Percentiles rank a stretch among this genome's conserved stretches.
Conservation (phyloP, 2,797 vertebrate genomes). For the Aselliscus stoliczkanus region DNA sequence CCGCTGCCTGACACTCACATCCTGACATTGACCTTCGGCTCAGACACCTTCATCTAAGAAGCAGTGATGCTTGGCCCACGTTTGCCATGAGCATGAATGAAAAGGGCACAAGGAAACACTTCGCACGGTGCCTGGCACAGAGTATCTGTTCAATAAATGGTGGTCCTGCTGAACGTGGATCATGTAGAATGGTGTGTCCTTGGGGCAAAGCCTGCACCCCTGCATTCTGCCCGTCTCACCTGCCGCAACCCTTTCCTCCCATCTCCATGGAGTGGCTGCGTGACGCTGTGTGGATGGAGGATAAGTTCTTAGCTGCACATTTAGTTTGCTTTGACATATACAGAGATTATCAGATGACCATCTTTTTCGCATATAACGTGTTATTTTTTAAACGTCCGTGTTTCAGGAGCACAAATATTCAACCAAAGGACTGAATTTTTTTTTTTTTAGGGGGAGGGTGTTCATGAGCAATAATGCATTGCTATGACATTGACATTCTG, state of each 20-base stretch:
- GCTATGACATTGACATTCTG: not conserved
- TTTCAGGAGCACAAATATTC: not conserved
- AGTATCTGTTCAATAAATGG: accelerated
- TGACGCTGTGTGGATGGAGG: not conserved
- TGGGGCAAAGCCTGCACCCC: not conserved
- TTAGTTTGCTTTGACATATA: not conserved
- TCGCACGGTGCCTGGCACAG: accelerated
- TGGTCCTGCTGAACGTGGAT: accelerated
- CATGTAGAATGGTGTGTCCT: accelerated
- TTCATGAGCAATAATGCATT: accelerated
- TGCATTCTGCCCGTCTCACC: accelerated
- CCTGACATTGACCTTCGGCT: accelerated
- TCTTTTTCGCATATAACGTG: not conserved
- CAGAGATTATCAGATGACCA: not conserved
- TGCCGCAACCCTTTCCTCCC: too few relatives aligned
- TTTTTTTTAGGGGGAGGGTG: accelerated
- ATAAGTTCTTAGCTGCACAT: not conserved
- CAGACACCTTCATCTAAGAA: not conserved
- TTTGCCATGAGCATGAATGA: accelerated
- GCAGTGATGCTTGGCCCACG: accelerated
- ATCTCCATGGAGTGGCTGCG: not conserved
- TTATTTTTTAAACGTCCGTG: not conserved
- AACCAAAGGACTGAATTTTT: not conserved
- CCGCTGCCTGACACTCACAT: not conserved
- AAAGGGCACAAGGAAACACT: not conserved